Base-by-base conservation (phyloP, 2,797 vertebrate genomes). In the Neoniphon sammara region DNA sequence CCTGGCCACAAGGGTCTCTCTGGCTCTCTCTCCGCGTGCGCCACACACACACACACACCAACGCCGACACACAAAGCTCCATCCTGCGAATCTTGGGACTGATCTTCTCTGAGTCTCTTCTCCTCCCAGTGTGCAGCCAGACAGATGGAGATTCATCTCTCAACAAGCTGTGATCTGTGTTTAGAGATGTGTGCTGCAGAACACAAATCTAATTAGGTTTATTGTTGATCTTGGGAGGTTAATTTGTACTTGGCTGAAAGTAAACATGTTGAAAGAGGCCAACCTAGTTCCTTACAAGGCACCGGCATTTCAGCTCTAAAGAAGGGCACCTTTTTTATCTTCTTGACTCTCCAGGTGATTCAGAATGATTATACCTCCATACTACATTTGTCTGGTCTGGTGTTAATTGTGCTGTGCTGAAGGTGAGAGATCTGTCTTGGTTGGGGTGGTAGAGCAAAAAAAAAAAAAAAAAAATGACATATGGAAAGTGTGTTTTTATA, bases 211-310 rank as follows among this genome's bases (percentile, higher is more conserved):
- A 93, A 93, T 93, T 92, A 89, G 86, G 77, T 90, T 90, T 88
- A 88, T 91, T 92, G 90, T 92, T 90, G 89, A 92, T 93, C 88
- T 92, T 89, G 85, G 82, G 85, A 92, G 91, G 91, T 92, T 93
- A 85, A 92, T 93, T 92, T 92, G 89, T 90, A 88, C 84, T 91
- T 89, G 91, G 91, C 90, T 90, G 77, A 70, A 60, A 90, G 81
- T 88, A 85, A 86, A 86, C 85, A 85, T 54, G 46, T 75, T 67
- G 77, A 86, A 86, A 81, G 82, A 88, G 85, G 82, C 85, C 85
- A 91, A 82, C 76, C 82, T 84, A 78, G 65, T 89, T 89, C 82
- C 72, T 78, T 70, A 72, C 61, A 57, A 81, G 73, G 59, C 52
- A 50, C 62, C 46, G 12, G 47, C 46, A 50, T 23, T 63, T 69